These are phyloP conservation scores for Luffia ferchaultella DNA, from an alignment of 2,888 invertebrate genomes.

Conservation along the genomic window DNA sequence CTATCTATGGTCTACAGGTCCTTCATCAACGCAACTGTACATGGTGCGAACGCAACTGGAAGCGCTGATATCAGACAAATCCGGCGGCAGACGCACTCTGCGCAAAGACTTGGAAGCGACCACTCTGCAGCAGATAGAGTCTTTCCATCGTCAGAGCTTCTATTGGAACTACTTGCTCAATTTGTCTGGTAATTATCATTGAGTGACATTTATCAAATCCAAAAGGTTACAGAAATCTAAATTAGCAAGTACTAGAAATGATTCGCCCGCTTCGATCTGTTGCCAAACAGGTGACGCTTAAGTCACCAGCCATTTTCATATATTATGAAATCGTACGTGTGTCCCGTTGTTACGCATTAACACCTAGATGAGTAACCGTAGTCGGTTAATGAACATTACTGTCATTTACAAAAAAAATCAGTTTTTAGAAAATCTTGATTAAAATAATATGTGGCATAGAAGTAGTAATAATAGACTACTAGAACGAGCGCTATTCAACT, in stretches of 20 bases:
- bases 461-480: no score
- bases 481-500: no score
- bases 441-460: no score
- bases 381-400: no score
- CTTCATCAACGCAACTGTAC: conserved; percentile 93
- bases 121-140: conserved; percentile 91
- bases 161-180: conserved; percentile 96
- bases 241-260: neutral
- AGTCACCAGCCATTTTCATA: no score
- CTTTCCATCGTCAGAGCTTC: conserved; percentile 95
- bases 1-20: conserved; percentile 58
- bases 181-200: conserved; percentile 82
- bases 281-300: no score
- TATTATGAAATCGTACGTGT: no score
- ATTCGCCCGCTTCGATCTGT: no score
- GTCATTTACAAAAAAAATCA: no score
- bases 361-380: no score
- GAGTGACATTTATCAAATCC: neutral
- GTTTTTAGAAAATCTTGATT: no score
- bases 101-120: conserved; percentile 97
- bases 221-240: neutral
- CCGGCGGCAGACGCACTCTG: conserved; percentile 92
- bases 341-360: no score
- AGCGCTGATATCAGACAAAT: conserved; percentile 96
- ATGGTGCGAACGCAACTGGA: conserved; percentile 99